These are phyloP conservation scores for Brachypteracias leptosomus DNA, from an alignment of 2,113 vertebrate genomes.

Conservation along the genomic window DNA sequence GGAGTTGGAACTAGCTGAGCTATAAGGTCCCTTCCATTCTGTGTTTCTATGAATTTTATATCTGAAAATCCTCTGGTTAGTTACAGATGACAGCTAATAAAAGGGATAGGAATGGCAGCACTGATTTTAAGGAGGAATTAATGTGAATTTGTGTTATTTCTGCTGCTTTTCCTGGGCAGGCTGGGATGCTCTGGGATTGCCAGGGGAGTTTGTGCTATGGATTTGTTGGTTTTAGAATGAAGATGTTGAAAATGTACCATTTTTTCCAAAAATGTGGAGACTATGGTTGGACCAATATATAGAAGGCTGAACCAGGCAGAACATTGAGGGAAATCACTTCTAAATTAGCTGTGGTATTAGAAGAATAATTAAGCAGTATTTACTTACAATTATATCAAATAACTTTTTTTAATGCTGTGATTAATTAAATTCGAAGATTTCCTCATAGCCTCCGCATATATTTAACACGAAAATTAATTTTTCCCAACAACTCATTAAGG, in stretches of 20 bases:
- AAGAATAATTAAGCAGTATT: slow-evolving; percentile 60
- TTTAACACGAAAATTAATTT: slow-evolving; percentile 53
- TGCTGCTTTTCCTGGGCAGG: not conserved
- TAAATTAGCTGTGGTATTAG: slow-evolving; percentile 14
- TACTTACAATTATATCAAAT: slow-evolving; percentile 36
- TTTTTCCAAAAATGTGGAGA: not conserved
- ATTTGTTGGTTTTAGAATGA: not conserved
- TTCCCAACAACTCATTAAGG: not conserved
- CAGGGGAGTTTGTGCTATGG: not conserved
- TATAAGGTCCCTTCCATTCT: not conserved
- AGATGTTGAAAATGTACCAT: not conserved
- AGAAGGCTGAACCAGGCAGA: not conserved
- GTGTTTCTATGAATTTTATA: too few species aligned
- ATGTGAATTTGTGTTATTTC: slow-evolving; percentile 11
- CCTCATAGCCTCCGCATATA: not conserved
- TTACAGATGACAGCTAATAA: slow-evolving; percentile 35
- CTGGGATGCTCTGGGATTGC: not conserved
- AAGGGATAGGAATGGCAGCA: slow-evolving; percentile 38
- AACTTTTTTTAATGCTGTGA: not conserved
- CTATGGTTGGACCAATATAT: not conserved
- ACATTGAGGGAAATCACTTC: not conserved
- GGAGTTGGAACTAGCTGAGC: not conserved
- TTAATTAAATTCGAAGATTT: slow-evolving; percentile 53
- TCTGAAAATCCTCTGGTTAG: too few species aligned
- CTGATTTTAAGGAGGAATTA: not conserved